A percentile compares a stretch with the other conserved stretches of the same genome.
phyloP scores from a whole-genome alignment of 2,888 invertebrate genomes.

The Congeria kusceri region DNA sequence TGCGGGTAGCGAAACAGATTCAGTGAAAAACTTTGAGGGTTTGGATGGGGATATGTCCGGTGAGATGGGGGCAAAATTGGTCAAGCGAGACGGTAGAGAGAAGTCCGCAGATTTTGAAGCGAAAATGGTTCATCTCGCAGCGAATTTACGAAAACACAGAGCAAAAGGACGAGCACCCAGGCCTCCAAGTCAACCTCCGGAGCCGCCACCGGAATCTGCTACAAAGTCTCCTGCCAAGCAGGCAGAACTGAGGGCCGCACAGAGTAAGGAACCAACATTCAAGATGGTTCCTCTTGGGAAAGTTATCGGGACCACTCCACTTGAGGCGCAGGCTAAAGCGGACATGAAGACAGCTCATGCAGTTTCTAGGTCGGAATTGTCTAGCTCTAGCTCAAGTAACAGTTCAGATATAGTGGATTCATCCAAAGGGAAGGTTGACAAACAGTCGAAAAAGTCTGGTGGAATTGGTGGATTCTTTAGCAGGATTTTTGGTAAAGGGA shows the following conservation, averaged over 20 bases:
- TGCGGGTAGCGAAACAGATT: conserved; percentile 57
- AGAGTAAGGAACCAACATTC: conserved; percentile 74
- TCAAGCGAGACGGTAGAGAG: conserved; percentile 53
- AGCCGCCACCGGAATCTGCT: conserved; percentile 57
- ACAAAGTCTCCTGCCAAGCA: conserved; percentile 55
- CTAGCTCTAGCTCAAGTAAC: conserved; percentile 15
- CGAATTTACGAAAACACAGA: conserved; percentile 73
- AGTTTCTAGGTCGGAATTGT: not conserved
- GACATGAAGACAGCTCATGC: conserved; percentile 12
- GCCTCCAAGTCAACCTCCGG: conserved; percentile 75
- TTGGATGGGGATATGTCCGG: conserved; percentile 20
- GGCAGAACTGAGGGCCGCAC: conserved; percentile 49
- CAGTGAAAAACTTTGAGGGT: conserved; percentile 56
- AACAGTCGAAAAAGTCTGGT: conserved; percentile 63
- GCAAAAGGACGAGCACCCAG: conserved; percentile 76
- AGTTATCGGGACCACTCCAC: conserved; percentile 60
- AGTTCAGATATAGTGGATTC: conserved; percentile 50
- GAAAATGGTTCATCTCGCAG: conserved; percentile 77
- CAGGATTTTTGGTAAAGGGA: conserved; percentile 73
- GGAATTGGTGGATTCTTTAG: conserved; percentile 78
- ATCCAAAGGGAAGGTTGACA: conserved; percentile 49
- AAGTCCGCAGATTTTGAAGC: conserved; percentile 77
- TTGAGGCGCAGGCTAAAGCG: conserved; percentile 41
- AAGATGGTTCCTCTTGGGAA: conserved; percentile 79
- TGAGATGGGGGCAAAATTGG: conserved; percentile 32